These are phyloP conservation scores for Pseudeuparius sepicola DNA, from an alignment of 2,888 invertebrate species.

Conservation along the genomic window DNA sequence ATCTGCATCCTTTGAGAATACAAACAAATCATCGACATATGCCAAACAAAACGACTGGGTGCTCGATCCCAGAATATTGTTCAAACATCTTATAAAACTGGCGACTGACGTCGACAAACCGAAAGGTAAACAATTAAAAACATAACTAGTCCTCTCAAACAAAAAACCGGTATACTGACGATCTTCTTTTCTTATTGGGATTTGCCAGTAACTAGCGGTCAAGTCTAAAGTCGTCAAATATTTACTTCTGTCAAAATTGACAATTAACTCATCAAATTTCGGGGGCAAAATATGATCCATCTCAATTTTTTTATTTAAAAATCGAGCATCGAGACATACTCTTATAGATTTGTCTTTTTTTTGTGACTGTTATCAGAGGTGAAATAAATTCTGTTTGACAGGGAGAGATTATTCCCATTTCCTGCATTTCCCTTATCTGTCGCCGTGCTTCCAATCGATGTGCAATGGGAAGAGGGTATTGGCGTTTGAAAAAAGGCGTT, in stretches of 20 bases:
- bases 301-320: constrained; percentile 15
- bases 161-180: constrained; percentile 20
- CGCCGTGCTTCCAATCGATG: constrained; percentile 6
- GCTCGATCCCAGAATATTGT: constrained; percentile 9
- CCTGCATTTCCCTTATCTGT: constrained; percentile 15
- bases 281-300: constrained; percentile 17
- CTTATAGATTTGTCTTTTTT: constrained; percentile 19
- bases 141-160: constrained; percentile 17
- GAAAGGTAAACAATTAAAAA: constrained; percentile 14
- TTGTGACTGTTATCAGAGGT: constrained; percentile 14
- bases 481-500: too few relatives aligned
- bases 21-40: constrained; percentile 15
- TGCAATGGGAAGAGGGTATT: too few relatives aligned
- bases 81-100: constrained; percentile 12
- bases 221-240: constrained; percentile 12
- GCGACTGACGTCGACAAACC: constrained; percentile 14
- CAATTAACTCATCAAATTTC: constrained; percentile 12
- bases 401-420: constrained; percentile 12
- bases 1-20: constrained; percentile 10
- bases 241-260: constrained; percentile 6
- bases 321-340: constrained; percentile 19
- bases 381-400: constrained; percentile 14
- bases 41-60: constrained; percentile 8
- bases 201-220: constrained; percentile 19
- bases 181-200: constrained; percentile 15